These are phyloP conservation scores for Candidula unifasciata DNA, from an alignment of 2,888 invertebrate genomes.

Conservation along the genomic window DNA sequence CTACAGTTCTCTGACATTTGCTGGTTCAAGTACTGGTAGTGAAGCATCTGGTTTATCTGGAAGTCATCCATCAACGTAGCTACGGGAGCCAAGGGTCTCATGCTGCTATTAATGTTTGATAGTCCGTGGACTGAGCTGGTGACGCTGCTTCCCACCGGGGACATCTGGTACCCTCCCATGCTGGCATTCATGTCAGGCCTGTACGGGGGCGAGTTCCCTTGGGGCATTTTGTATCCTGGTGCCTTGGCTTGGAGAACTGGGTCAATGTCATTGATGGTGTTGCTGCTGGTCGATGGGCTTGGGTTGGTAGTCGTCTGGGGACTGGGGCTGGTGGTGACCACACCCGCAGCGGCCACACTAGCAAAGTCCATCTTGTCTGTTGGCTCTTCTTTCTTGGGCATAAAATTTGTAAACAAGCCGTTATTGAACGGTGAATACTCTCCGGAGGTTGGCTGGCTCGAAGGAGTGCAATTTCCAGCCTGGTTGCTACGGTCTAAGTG, in stretches of 20 bases:
- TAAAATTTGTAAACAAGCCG: constrained; percentile 83
- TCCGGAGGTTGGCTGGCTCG: constrained; percentile 78
- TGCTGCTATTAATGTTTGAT: background rate
- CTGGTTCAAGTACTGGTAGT: constrained; percentile 24
- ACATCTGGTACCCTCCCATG: constrained; percentile 70
- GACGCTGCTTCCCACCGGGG: constrained; percentile 34
- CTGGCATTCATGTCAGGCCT: constrained; percentile 51
- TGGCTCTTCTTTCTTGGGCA: constrained; percentile 72
- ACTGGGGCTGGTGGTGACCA: constrained; percentile 72
- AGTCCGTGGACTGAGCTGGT: background rate
- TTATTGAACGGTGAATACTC: constrained; percentile 92
- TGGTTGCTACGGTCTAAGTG: constrained; percentile 30
- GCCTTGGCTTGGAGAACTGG: constrained; percentile 77
- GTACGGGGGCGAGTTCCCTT: constrained; percentile 57
- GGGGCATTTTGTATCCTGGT: constrained; percentile 75
- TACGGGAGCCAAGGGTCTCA: constrained; percentile 27
- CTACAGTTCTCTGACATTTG: background rate
- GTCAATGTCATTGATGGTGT: constrained; percentile 58
- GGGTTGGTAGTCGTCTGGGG: constrained; percentile 41
- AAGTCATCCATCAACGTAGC: constrained; percentile 1
- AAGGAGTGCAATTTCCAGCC: constrained; percentile 26
- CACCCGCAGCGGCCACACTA: constrained; percentile 83
- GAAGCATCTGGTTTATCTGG: background rate
- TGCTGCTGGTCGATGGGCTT: constrained; percentile 28
- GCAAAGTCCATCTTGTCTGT: constrained; percentile 84